Conservation (phyloP, 2,113 vertebrate species). For the Menura novaehollandiae region DNA sequence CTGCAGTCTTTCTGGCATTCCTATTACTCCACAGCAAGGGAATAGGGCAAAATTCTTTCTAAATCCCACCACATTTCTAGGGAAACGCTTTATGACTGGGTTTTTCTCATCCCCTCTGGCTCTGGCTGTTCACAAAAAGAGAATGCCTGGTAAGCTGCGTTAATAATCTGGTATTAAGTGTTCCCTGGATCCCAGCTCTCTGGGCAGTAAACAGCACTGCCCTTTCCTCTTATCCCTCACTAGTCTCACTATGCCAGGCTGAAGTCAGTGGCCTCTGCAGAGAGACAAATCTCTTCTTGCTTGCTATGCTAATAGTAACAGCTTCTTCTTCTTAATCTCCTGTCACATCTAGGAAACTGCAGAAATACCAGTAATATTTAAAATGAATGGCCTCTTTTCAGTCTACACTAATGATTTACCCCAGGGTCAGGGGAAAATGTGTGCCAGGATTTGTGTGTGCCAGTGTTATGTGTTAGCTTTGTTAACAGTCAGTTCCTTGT, state of each 20-base stretch:
- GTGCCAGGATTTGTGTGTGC: neutral
- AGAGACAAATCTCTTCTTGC: neutral
- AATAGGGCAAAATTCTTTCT: slow-evolving; percentile 36
- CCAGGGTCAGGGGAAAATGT: neutral
- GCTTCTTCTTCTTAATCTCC: neutral
- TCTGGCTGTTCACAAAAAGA: slow-evolving; percentile 37
- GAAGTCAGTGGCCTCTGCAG: neutral
- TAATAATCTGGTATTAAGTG: slow-evolving; percentile 67
- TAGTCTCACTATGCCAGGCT: neutral
- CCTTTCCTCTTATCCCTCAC: neutral
- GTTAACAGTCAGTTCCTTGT: neutral
- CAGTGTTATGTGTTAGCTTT: neutral
- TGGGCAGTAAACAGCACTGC: slow-evolving; percentile 31
- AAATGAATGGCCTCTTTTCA: neutral
- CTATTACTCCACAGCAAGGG: neutral
- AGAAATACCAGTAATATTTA: neutral
- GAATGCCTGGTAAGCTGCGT: slow-evolving; percentile 56
- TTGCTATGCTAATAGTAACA: neutral
- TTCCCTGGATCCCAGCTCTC: slow-evolving; percentile 14
- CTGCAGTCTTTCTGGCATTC: neutral
- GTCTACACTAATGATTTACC: neutral
- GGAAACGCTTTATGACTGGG: slow-evolving; percentile 18
- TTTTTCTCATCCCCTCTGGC: slow-evolving; percentile 52
- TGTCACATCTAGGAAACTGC: neutral
- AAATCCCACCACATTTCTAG: slow-evolving; percentile 14